Percentiles rank a stretch among this genome's conserved stretches.
Evolutionary conservation across 2,888 invertebrate species (phyloP).

Genomic region (Meghimatium bilineatum): DNA sequence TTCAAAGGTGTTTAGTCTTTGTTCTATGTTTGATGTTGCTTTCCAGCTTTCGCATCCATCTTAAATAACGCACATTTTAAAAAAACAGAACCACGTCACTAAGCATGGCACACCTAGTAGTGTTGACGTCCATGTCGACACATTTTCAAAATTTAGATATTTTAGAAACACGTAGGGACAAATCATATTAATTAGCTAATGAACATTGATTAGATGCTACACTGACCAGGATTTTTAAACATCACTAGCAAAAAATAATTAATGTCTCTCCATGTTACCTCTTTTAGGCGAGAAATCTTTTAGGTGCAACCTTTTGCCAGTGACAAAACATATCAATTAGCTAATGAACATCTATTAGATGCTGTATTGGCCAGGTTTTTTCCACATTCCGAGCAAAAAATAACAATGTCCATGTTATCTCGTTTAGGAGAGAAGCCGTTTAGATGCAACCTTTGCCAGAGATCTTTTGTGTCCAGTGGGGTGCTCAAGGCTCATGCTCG

Average conservation of each 20-base stretch:
- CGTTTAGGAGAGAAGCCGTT: conserved; percentile 78
- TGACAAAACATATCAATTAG: too few relatives aligned
- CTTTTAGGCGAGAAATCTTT: conserved; percentile 78
- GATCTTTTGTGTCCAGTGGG: conserved; percentile 80
- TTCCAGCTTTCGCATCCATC: too few relatives aligned
- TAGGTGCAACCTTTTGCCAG: conserved; percentile 76
- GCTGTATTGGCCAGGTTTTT: neutral
- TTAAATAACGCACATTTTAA: too few relatives aligned
- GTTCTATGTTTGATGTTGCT: too few relatives aligned
- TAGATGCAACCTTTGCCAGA: conserved; percentile 76
- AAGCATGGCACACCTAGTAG: too few relatives aligned
- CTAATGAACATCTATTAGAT: neutral
- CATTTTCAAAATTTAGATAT: too few relatives aligned
- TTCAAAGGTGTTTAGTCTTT: too few relatives aligned
- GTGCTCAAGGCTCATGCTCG: conserved; percentile 80
- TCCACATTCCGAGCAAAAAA: neutral
- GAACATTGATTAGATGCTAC: neutral
- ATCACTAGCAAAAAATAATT: neutral
- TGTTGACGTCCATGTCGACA: too few relatives aligned
- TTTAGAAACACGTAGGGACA: too few relatives aligned
- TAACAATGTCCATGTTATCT: neutral
- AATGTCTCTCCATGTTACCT: neutral
- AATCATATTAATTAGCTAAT: too few relatives aligned
- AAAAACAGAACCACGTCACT: too few relatives aligned
- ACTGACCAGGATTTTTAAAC: neutral